phyloP scores from a whole-genome alignment of 2,888 invertebrate genomes.

The Eristalis pertinax region DNA sequence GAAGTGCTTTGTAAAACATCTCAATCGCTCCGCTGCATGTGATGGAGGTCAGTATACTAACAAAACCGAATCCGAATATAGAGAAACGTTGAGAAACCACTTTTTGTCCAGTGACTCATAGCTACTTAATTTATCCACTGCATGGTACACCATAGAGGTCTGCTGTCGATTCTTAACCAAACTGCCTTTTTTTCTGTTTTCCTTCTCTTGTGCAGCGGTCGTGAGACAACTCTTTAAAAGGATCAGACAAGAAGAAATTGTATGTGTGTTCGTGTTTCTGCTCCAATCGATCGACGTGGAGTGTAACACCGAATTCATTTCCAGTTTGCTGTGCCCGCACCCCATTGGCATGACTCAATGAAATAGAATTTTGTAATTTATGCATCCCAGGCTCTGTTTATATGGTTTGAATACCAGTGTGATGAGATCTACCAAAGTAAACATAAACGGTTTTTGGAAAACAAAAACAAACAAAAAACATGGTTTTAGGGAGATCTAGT shows the following conservation, averaged over 20 bases:
- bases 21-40: constrained; percentile 13
- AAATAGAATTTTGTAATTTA: constrained; percentile 60
- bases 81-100: background rate
- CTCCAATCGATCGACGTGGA: background rate
- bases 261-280: background rate
- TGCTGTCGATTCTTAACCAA: background rate
- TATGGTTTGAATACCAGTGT: constrained; percentile 31
- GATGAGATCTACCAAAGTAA: constrained; percentile 19
- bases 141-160: background rate
- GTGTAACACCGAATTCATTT: background rate
- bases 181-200: background rate
- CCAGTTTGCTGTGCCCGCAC: constrained; percentile 27
- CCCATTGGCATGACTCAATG: constrained; percentile 50
- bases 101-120: background rate
- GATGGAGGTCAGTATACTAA: constrained; percentile 5
- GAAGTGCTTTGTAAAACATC: constrained; percentile 41
- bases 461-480: background rate
- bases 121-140: background rate
- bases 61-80: constrained; percentile 2
- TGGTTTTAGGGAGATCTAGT: background rate
- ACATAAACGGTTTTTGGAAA: background rate
- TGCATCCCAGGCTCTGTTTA: constrained; percentile 36
- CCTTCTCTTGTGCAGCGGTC: constrained; percentile 2
- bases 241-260: constrained; percentile 29
- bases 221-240: constrained; percentile 38